These are phyloP conservation scores for Upupa epops DNA, from an alignment of 2,113 vertebrate genomes.

Conservation along the genomic window DNA sequence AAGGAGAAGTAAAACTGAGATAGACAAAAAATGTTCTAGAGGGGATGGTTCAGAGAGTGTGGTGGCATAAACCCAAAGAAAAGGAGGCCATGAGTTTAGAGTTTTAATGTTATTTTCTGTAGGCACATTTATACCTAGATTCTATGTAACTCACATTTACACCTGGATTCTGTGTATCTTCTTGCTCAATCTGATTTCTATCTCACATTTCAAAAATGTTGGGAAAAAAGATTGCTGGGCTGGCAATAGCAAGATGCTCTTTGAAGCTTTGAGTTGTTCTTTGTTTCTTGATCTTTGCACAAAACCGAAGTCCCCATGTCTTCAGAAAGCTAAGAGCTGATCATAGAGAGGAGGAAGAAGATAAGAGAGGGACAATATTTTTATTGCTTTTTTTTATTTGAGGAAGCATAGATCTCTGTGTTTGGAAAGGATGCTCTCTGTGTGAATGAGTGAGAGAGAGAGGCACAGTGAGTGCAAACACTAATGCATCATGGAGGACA, in stretches of 20 bases:
- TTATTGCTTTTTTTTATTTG: slow-evolving; percentile 29
- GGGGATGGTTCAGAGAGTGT: background rate
- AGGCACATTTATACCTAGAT: background rate
- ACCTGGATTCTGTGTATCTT: background rate
- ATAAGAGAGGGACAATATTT: slow-evolving; percentile 4
- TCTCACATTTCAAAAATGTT: background rate
- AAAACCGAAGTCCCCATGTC: background rate
- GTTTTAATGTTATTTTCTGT: background rate
- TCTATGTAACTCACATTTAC: no score
- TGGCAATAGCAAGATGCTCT: background rate
- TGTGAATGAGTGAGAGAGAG: background rate
- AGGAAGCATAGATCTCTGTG: slow-evolving; percentile 65
- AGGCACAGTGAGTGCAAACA: slow-evolving; percentile 60
- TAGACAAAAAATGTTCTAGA: background rate
- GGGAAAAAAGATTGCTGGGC: background rate
- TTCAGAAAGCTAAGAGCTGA: background rate
- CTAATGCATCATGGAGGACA: slow-evolving; percentile 79
- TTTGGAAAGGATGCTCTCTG: background rate
- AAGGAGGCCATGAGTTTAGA: background rate
- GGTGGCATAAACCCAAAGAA: background rate
- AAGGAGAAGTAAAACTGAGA: background rate
- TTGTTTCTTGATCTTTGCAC: background rate
- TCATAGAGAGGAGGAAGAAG: background rate
- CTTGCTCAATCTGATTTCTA: background rate
- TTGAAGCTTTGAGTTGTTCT: background rate